Base-by-base conservation (phyloP, 2,888 invertebrate species). In the Sussaba pulchella region DNA sequence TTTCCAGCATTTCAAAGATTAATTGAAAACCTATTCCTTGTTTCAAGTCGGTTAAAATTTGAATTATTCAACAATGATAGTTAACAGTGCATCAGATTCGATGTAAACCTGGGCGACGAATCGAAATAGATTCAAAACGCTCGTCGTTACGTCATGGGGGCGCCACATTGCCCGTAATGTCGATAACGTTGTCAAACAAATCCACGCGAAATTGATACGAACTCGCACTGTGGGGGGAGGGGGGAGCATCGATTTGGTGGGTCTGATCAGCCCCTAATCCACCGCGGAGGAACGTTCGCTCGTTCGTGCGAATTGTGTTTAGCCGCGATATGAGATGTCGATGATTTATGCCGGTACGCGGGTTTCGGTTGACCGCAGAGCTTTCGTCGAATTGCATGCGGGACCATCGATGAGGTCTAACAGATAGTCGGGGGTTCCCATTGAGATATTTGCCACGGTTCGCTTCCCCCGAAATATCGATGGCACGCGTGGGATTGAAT, bases 281-380 rank as follows among this genome's bases (percentile, higher is more conserved):
- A 14, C 45, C 47, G 54, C 19, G 9, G 14, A 52, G 26, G 31
- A 59, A 45, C 70, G 41, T 67, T n/a, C 17, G 24, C 17, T 57
- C 36, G 50, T 64, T 47, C 26, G 61, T 69, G 36, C 26, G 21
- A 43, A 0, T 10, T 10, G 21, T 31, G n/a, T n/a, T n/a, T 26
- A 43, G 39, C 43, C 24, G 67, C 21, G 26, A 47, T 74, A 47
- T 17, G 50, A 61, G 63, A 70, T 70, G 63, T 8, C 8, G 31
- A 26, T 17, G 36, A 54, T 9, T 66, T 39, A 78, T 78, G 73
- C 73, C 67, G 74, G 74, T 79, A 74, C 70, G 45, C 41, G 64
- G 26, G 47, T 47, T 57, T 21, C 64, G 47, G 36, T 64, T 52
- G 70, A 79, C 64, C 69, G 45, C 61, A 57, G 63, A 67, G 54